Conservation (phyloP, 2,888 invertebrate genomes). For the Tipula lateralis region DNA sequence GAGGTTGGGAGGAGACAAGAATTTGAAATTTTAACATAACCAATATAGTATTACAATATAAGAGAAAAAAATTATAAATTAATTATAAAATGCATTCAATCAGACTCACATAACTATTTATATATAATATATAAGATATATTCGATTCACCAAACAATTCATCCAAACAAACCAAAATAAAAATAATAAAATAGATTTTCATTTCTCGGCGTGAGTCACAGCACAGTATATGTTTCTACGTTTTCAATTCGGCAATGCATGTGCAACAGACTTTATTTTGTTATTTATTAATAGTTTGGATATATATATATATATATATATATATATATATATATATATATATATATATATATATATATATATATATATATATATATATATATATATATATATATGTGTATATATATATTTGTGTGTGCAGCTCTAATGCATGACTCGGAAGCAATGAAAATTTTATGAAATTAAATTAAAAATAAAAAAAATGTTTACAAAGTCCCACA, state of each 20-base stretch:
- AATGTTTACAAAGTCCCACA: background rate
- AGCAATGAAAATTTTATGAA: background rate
- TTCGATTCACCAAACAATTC: conserved; percentile 2
- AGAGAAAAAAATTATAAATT: background rate
- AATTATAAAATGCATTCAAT: background rate
- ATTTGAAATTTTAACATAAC: background rate
- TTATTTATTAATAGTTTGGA: background rate
- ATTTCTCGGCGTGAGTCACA: background rate
- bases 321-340: background rate
- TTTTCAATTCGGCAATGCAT: background rate
- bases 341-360: background rate
- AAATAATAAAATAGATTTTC: background rate
- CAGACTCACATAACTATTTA: background rate
- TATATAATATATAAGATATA: too few species aligned
- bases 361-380: background rate
- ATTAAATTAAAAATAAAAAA: conserved; percentile 5
- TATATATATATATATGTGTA: background rate
- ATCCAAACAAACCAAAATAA: background rate
- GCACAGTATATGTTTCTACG: background rate
- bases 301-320: background rate
- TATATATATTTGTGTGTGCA: background rate
- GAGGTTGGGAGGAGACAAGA: background rate
- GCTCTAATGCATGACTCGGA: background rate
- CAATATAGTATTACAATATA: background rate
- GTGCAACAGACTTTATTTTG: background rate